Evolutionary conservation across 2,888 invertebrate species (phyloP), one percentile per base, ranked within the genome.

Genomic region (Melanostoma scalare): DNA sequence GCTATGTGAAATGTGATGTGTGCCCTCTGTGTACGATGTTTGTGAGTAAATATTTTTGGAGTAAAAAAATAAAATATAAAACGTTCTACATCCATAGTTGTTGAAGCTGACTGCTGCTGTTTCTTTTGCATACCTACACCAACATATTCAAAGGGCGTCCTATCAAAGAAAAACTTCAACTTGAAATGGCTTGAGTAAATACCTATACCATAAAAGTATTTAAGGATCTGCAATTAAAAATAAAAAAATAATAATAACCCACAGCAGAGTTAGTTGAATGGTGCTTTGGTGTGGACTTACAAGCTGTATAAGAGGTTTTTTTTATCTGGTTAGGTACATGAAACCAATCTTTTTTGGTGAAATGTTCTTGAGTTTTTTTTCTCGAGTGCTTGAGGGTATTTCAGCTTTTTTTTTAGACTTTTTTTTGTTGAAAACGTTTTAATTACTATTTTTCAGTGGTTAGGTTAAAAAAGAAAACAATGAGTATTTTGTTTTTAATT

Each of bases 21-120:
- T 71, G 55, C 48, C 30, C 67, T 6, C 20, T 68, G 63, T 42
- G 20, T 60, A 35, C 40, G 35, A 46, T 73, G 68, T 77, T 77
- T 68, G 82, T 73, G 65, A 42, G 77, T 82, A 82, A 82, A 82
- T 82, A 82, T 82, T 82, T 74, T 38, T 63, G 58, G 63, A 82
- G 73, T 42, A 33, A 69, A 82, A 46, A 76, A 73, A 63, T 56
- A 63, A 82, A 82, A 82, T 61, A 82, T 56, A 75, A 80, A 80
- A 74, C 56, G 55, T 56, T 73, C 36, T 3, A 6, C 44, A 46
- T 46, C 3, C 55, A 56, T 35, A 38, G 65, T 75, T 20, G 20
- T 20, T 72, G 65, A 42, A 61, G 67, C 48, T 48, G 35, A 63
- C 46, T 63, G 50, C 48, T 63, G 38, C 61, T 58, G 71, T 58